Percentiles rank a stretch among this genome's conserved stretches.
Evolutionary conservation across 2,797 vertebrate genomes (phyloP).

Genomic region (Lacerta bilineata): DNA sequence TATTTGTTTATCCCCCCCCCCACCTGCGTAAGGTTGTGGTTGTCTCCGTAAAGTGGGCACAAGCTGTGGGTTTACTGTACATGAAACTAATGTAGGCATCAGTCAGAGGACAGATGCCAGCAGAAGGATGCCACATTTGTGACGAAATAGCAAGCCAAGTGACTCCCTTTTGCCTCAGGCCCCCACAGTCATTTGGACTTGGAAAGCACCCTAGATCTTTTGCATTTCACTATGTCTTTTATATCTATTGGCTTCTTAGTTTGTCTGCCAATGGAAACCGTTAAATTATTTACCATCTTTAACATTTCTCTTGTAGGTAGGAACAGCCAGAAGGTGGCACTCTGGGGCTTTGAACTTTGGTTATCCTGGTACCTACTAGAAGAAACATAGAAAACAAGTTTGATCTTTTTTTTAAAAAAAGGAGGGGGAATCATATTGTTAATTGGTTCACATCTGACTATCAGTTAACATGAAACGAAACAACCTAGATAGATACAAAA

Average conservation of each 20-base stretch:
- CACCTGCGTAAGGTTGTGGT: too few relatives aligned
- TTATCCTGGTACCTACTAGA: neutral
- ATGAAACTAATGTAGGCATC: neutral
- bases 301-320: neutral
- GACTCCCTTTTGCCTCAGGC: neutral
- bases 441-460: conserved; percentile 51
- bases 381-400: neutral
- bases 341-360: conserved; percentile 66
- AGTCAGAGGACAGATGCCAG: neutral
- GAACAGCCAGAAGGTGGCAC: conserved; percentile 80
- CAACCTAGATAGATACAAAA: neutral
- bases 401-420: neutral
- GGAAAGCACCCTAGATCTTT: neutral
- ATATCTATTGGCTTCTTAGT: neutral
- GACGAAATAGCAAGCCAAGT: neutral
- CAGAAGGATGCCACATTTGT: neutral
- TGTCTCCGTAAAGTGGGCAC: too few relatives aligned
- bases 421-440: conserved; percentile 22
- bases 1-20: too few relatives aligned
- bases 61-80: neutral
- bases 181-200: neutral
- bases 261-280: conserved; percentile 3
- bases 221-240: neutral
- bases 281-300: conserved; percentile 54
- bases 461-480: conserved; percentile 42